A percentile compares a stretch with the other conserved stretches of the same genome.
These are phyloP conservation scores for Stenichneumon culpator DNA, from an alignment of 2,888 invertebrate species.

Conservation along the genomic window DNA sequence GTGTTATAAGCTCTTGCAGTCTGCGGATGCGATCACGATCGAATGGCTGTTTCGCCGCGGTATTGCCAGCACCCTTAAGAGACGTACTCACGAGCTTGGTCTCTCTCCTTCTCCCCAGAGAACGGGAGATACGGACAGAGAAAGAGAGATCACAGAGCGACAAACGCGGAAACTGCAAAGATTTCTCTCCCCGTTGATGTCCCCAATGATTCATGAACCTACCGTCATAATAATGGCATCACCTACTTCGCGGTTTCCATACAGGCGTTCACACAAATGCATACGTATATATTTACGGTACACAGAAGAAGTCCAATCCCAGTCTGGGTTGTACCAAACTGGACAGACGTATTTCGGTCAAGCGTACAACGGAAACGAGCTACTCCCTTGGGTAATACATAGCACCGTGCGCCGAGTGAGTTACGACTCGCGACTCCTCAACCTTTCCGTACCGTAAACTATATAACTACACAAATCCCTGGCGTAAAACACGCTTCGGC, in stretches of 20 bases:
- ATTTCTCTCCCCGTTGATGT: conserved; percentile 55
- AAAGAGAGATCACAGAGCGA: conserved; percentile 18
- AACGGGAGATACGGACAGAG: not conserved
- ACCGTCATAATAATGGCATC: conserved; percentile 59
- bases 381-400: conserved; percentile 63
- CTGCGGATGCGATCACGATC: conserved; percentile 37
- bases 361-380: conserved; percentile 68
- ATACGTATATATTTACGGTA: conserved; percentile 15
- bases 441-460: conserved; percentile 5
- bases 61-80: conserved; percentile 4
- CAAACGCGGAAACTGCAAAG: conserved; percentile 61
- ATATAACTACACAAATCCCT: not conserved
- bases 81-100: not conserved
- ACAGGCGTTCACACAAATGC: not conserved
- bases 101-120: not conserved
- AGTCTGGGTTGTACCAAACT: conserved; percentile 39
- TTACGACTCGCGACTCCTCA: conserved; percentile 54
- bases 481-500: conserved; percentile 19
- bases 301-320: conserved; percentile 41
- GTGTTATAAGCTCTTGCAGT: conserved; percentile 10
- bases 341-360: conserved; percentile 69
- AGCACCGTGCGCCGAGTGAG: conserved; percentile 58
- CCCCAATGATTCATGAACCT: conserved; percentile 67
- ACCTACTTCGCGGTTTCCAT: conserved; percentile 48
- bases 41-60: conserved; percentile 27